phyloP scores from a whole-genome alignment of 2,888 invertebrate genomes.

The Oscheius myriophilus region DNA sequence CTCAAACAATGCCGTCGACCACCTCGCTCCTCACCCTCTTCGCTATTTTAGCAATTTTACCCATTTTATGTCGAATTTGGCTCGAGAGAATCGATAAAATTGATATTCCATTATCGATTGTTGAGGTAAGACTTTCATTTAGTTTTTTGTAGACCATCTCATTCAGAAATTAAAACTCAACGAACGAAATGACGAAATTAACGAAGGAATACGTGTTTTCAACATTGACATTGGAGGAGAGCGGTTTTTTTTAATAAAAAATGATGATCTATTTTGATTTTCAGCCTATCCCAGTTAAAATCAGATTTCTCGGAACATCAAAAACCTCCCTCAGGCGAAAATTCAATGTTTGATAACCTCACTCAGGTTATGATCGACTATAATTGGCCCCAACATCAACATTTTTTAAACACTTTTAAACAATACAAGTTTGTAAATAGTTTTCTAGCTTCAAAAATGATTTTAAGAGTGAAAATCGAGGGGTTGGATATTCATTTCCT shows the following conservation, averaged over 20 bases:
- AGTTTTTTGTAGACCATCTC: too few species aligned
- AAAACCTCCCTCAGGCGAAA: not conserved
- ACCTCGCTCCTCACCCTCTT: conserved; percentile 8
- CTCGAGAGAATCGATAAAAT: conserved; percentile 1
- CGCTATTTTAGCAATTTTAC: not conserved
- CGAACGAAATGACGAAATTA: not conserved
- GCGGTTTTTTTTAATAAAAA: not conserved
- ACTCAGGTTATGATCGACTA: conserved; percentile 44
- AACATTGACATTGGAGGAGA: conserved; percentile 17
- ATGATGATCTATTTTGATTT: not conserved
- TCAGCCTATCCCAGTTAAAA: not conserved
- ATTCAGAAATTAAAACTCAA: not conserved
- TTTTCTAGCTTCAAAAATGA: not conserved
- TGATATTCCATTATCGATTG: not conserved
- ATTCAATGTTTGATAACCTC: conserved; percentile 36
- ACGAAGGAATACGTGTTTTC: not conserved
- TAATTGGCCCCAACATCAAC: conserved; percentile 60
- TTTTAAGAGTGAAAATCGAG: conserved; percentile 52
- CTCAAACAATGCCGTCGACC: conserved; percentile 23
- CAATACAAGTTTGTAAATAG: conserved; percentile 43
- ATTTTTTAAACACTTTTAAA: conserved; percentile 61
- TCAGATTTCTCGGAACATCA: not conserved
- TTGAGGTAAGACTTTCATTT: too few species aligned
- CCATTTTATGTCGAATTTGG: conserved; percentile 6
- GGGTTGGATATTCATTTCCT: conserved; percentile 55